Base-by-base conservation (phyloP, 2,113 vertebrate species). In the Philantomba maxwellii region DNA sequence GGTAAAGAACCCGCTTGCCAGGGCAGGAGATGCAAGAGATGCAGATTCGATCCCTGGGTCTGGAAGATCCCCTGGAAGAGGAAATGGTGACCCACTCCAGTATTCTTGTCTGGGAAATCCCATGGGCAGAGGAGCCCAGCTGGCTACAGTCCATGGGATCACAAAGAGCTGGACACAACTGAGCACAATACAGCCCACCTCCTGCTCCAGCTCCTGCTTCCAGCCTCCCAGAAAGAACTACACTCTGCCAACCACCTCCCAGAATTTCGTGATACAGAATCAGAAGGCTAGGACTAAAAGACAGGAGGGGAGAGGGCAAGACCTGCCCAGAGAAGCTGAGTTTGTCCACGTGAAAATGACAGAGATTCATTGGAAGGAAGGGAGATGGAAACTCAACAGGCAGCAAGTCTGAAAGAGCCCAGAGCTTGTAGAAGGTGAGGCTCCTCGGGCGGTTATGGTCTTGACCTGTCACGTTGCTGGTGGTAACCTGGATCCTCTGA, bases 361-460 rank as follows among this genome's bases (percentile, higher is more conserved):
- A 0, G 30, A 3, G 66, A 36, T 45, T 62, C 39, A 33, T 26
- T 26, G 7, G 39, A 25, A 6, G 49, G 49, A 10, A 80, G 70
- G n/a, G 21, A 47, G 75, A 16, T 33, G 6, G 1, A 23, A n/a
- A n/a, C 53, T 16, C 23, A 28, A 19, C 12, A 53, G 16, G 16
- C 45, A 36, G 85, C 1, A 14, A 36, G 85, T 12, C 6, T 4
- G 43, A 60, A 14, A 16, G 8, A 16, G 10, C 26, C 43, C 1
- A 47, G 90, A 47, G 12, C 36, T 5, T 33, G 2, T 3, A 5
- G 36, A 77, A 47, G 36, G 21, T 7, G 14, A 9, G 28, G 36
- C 16, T 47, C 14, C 11, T 23, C 12, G 1, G 16, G 21, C 0
- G 2, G 47, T 33, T 5, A 0, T 0, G 1, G 39, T 10, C 43